Base-by-base conservation (phyloP, 2,797 vertebrate genomes). In the Lagodon rhomboides region DNA sequence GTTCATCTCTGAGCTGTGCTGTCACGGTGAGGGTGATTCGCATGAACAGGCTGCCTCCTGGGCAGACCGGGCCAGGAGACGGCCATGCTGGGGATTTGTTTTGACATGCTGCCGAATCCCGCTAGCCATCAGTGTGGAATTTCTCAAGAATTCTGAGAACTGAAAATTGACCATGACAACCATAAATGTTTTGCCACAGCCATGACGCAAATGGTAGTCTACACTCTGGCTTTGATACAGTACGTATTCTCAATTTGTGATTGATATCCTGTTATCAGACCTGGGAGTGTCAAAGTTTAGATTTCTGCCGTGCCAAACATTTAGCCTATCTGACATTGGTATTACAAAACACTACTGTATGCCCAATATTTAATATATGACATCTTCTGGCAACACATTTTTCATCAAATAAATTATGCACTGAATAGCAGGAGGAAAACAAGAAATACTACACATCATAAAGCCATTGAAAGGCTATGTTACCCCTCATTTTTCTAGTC, bases 11-110 rank as follows among this genome's bases (percentile, higher is more conserved):
- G 75, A 85, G 87, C 84, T 59, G 66, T 79, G 85, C 91, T 92
- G 91, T 93, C 94, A 94, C 44, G 85, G 80, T 89, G 90, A 93
- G 75, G 77, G 84, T 91, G 89, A 94, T 93, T 90, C 87, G 58
- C 88, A 88, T 88, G 87, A 93, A 69, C 90, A 91, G 79, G 55
- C 70, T 76, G 77, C 85, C 92, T 90, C 82, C 86, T 80, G 67
- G 90, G 87, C 87, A 89, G 83, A 66, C 53, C 67, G 1, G 71
- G 77, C 85, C 78, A 63, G 71, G 77, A 87, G 85, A 89, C 60
- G 61, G 69, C 75, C 80, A 75, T 60, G 83, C 87, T 41, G 62
- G 79, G 78, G 84, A 92, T 92, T 91, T 79, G 90, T 87, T 93
- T 91, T 89, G 87, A 92, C 91, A 91, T 79, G 80, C 81, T 83